These are phyloP conservation scores for Rachycentron canadum DNA, from an alignment of 2,797 vertebrate species.

Conservation along the genomic window DNA sequence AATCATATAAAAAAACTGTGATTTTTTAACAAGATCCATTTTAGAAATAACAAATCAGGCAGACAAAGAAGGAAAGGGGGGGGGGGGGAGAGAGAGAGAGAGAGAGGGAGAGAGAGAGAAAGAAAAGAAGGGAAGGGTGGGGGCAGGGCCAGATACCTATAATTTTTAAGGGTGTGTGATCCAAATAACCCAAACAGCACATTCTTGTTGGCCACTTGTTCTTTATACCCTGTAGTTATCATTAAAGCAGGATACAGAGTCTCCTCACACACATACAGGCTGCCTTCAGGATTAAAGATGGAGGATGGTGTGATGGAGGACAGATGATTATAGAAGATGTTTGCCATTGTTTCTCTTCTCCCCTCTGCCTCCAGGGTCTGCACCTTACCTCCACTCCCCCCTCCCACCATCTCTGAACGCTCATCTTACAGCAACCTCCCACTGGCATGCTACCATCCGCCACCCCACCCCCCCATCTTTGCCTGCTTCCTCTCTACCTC, in stretches of 20 bases:
- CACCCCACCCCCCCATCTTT: conserved; percentile 17
- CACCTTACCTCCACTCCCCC: conserved; percentile 25
- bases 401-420: conserved; percentile 34
- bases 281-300: conserved; percentile 50
- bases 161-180: conserved; percentile 4
- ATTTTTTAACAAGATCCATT: conserved; percentile 21
- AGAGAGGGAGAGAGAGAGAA: not conserved
- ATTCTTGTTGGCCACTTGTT: conserved; percentile 21
- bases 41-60: conserved; percentile 12
- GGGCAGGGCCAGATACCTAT: not conserved
- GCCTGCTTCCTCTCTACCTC: conserved; percentile 11
- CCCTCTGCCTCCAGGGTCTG: conserved; percentile 21
- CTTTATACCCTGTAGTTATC: conserved; percentile 45
- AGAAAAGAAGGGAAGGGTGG: not conserved
- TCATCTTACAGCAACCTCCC: conserved; percentile 56
- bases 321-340: conserved; percentile 52
- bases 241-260: conserved; percentile 19
- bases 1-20: not conserved
- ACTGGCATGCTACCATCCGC: conserved; percentile 6
- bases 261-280: conserved; percentile 3
- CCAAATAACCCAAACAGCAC: conserved; percentile 35
- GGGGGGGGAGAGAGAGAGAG: not conserved
- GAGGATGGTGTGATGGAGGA: conserved; percentile 42
- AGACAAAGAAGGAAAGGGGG: not conserved
- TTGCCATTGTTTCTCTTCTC: conserved; percentile 35